Conservation (phyloP, 2,888 invertebrate genomes). For the Lasius fuliginosus region DNA sequence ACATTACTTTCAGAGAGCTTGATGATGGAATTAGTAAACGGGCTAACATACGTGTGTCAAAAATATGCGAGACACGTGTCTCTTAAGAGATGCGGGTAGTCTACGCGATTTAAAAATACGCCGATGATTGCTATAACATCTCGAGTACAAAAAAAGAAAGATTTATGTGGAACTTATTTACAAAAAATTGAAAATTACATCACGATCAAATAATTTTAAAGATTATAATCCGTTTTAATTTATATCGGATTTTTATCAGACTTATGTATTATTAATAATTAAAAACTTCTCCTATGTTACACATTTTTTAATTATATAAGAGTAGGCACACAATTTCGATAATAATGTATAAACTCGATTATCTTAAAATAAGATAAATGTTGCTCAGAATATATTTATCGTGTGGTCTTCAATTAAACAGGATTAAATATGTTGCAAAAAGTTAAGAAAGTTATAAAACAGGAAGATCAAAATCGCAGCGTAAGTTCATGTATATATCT, state of each 20-base stretch:
- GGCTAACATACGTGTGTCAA: constrained; percentile 8
- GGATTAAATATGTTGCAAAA: background rate
- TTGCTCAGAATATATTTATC: background rate
- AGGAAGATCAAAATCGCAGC: background rate
- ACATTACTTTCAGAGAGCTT: constrained; percentile 11
- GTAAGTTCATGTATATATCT: background rate
- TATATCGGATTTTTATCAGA: background rate
- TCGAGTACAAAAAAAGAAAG: background rate
- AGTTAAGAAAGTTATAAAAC: background rate
- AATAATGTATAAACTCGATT: background rate
- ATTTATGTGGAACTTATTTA: background rate
- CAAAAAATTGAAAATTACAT: background rate
- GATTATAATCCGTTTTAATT: background rate
- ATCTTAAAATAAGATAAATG: background rate
- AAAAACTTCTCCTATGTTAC: background rate
- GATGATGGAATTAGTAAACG: constrained; percentile 7
- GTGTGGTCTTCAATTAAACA: background rate
- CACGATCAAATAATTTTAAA: background rate
- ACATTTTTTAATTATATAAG: background rate
- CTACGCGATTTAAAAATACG: background rate
- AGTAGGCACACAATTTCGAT: background rate
- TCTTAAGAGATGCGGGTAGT: background rate
- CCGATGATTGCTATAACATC: constrained; percentile 7
- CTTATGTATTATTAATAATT: background rate
- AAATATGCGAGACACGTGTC: constrained; percentile 28